Evolutionary conservation across 2,888 invertebrate genomes (phyloP).

Genomic region (Leptarthrus brevirostris): DNA sequence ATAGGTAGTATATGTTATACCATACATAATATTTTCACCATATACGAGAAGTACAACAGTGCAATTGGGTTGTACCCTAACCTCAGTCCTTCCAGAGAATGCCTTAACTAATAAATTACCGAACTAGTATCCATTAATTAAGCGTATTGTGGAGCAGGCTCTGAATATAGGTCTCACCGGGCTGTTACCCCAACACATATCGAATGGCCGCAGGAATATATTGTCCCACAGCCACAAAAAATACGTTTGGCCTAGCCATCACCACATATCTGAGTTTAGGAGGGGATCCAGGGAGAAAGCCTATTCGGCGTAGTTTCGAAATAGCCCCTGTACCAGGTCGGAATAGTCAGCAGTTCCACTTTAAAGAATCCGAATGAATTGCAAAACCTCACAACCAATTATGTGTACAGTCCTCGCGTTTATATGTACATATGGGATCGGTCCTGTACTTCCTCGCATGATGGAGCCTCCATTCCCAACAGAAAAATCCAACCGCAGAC

Average conservation of each 20-base stretch:
- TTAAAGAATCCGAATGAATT: conserved; percentile 48
- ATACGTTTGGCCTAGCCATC: conserved; percentile 43
- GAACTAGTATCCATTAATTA: conserved; percentile 54
- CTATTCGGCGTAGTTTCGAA: neutral
- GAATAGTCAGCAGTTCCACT: neutral
- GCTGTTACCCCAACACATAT: conserved; percentile 1
- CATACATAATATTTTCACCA: neutral
- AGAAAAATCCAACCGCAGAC: too few species aligned
- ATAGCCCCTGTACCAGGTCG: neutral
- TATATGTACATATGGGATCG: neutral
- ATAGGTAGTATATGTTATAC: too few species aligned
- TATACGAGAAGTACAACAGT: too few species aligned
- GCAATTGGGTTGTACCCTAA: too few species aligned
- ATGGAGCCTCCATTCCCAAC: neutral
- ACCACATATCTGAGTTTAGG: conserved; percentile 14
- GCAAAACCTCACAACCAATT: conserved; percentile 54
- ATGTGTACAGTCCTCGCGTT: conserved; percentile 34
- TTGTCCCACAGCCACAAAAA: conserved; percentile 49
- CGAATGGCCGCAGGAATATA: conserved; percentile 51
- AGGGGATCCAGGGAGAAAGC: neutral
- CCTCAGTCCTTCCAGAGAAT: conserved; percentile 16
- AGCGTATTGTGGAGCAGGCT: conserved; percentile 48
- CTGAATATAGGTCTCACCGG: conserved; percentile 14
- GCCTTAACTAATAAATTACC: conserved; percentile 51
- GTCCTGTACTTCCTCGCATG: neutral